These are phyloP conservation scores for Mobula birostris DNA, from an alignment of 2,113 vertebrate genomes.

Conservation along the genomic window DNA sequence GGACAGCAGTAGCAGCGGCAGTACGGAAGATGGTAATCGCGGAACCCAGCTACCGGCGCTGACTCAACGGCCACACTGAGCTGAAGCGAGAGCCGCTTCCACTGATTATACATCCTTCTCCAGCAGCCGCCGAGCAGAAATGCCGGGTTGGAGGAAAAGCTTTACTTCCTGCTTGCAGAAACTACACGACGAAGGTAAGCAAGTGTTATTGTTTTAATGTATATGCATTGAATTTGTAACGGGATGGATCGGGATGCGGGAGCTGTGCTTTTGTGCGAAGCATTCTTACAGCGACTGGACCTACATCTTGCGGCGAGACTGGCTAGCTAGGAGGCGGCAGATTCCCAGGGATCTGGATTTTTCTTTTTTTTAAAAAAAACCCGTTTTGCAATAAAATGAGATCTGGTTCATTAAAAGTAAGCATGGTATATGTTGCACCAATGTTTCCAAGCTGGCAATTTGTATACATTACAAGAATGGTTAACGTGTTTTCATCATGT, in stretches of 20 bases:
- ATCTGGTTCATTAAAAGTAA: not conserved
- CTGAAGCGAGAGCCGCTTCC: not conserved
- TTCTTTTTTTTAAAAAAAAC: too few relatives aligned
- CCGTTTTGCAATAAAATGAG: not conserved
- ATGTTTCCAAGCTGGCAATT: not conserved
- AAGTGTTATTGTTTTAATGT: not conserved
- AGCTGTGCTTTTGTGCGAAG: not conserved
- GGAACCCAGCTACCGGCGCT: not conserved
- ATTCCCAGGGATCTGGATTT: not conserved
- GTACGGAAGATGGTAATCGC: not conserved
- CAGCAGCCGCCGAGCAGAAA: conserved; percentile 45
- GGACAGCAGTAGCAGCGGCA: not conserved
- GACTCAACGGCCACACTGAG: conserved; percentile 7
- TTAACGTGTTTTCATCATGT: not conserved
- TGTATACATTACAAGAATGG: not conserved
- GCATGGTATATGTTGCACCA: not conserved
- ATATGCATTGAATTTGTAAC: not conserved
- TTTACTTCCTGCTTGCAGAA: conserved; percentile 73
- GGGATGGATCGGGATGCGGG: not conserved
- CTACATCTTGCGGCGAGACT: not conserved
- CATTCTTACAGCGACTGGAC: not conserved
- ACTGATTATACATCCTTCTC: not conserved
- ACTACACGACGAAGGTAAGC: conserved; percentile 74
- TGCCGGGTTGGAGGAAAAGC: conserved; percentile 76
- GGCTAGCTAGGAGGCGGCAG: not conserved